Conservation (phyloP, 1,140 invertebrate species). For the Charaxes varanes region DNA sequence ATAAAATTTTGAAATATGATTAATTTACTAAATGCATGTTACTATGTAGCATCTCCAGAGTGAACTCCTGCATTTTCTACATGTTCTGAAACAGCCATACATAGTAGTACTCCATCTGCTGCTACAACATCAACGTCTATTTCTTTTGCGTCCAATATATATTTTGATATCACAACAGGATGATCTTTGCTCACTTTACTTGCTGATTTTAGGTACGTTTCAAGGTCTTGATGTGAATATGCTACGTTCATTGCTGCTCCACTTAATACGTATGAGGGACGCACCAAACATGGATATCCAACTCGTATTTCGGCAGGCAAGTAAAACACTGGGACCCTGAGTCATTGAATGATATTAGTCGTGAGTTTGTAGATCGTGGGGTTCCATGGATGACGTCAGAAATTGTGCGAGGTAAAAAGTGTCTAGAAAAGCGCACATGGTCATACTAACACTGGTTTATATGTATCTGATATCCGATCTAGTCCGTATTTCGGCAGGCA, state of each 20-base stretch:
- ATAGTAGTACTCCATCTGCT: slow-evolving; percentile 91
- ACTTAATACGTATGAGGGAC: slow-evolving; percentile 98
- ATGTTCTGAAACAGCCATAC: slow-evolving; percentile 98
- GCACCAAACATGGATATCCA: slow-evolving; percentile 97
- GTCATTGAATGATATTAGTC: too few relatives aligned
- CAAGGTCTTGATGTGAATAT: slow-evolving; percentile 91
- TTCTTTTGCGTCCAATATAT: slow-evolving; percentile 98
- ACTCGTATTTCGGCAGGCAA: too few relatives aligned
- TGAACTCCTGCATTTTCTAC: slow-evolving; percentile 99
- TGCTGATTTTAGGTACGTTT: slow-evolving; percentile 93
- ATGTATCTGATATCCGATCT: too few relatives aligned
- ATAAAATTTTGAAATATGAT: too few relatives aligned
- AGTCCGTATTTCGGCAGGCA: too few relatives aligned
- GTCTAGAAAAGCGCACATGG: too few relatives aligned
- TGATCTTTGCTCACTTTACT: slow-evolving; percentile 95
- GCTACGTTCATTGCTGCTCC: slow-evolving; percentile 99
- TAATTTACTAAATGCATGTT: too few relatives aligned
- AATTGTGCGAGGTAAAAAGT: too few relatives aligned
- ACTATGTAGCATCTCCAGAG: slow-evolving; percentile 99
- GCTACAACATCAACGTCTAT: slow-evolving; percentile 99
- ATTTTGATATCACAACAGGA: slow-evolving; percentile 99
- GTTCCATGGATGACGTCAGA: too few relatives aligned
- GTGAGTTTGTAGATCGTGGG: too few relatives aligned
- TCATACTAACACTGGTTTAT: too few relatives aligned
- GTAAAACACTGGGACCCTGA: too few relatives aligned